Percentiles rank a stretch among this genome's conserved stretches.
Evolutionary conservation across 2,797 vertebrate genomes (phyloP).

Genomic region (Falco rusticolus): DNA sequence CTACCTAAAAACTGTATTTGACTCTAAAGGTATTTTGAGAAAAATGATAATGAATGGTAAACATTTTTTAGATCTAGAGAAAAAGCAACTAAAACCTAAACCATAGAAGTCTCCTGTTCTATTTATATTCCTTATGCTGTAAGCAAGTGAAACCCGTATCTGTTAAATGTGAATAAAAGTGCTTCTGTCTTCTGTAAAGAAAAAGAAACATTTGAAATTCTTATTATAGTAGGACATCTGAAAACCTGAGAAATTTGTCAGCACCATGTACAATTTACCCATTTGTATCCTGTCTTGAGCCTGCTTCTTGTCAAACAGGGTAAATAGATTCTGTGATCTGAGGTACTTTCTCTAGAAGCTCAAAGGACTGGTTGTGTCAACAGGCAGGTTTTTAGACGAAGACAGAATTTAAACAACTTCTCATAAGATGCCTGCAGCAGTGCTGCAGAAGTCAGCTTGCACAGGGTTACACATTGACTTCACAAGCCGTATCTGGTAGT

Average conservation of each 20-base stretch:
- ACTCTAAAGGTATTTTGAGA: not conserved
- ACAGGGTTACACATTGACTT: accelerated
- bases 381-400: not conserved
- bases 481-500: not conserved
- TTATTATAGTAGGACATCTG: not conserved
- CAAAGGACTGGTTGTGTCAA: not conserved
- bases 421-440: not conserved
- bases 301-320: not conserved
- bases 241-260: not conserved
- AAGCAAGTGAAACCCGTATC: not conserved
- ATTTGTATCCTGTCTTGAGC: not conserved
- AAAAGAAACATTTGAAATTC: not conserved
- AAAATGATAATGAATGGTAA: not conserved
- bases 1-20: not conserved
- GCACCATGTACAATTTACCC: not conserved
- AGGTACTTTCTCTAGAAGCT: not conserved
- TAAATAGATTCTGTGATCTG: not conserved
- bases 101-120: not conserved
- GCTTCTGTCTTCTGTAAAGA: not conserved
- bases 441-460: not conserved
- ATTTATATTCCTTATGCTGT: not conserved
- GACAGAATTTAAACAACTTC: not conserved
- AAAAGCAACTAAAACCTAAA: not conserved
- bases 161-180: not conserved
- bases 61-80: not conserved